Conservation (phyloP, 2,888 invertebrate species). For the Scaptomyza tumidula region DNA sequence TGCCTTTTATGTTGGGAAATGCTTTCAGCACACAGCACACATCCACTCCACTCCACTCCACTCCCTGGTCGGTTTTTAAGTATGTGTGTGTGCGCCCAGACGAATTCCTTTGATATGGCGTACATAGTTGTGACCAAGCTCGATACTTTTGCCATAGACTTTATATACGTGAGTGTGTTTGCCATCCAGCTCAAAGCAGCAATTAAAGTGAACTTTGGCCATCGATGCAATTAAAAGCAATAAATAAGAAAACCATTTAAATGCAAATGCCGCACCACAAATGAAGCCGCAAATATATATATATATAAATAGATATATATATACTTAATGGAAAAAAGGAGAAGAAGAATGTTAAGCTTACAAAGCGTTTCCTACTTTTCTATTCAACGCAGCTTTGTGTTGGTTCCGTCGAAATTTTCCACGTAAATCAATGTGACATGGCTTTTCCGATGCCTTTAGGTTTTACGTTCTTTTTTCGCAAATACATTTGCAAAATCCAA, state of each 20-base stretch:
- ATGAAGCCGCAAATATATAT: constrained; percentile 40
- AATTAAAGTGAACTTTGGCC: constrained; percentile 38
- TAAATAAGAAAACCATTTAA: constrained; percentile 68
- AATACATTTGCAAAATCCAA: constrained; percentile 32
- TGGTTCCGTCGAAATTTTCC: constrained; percentile 20
- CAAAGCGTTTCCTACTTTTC: constrained; percentile 22
- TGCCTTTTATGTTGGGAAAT: constrained; percentile 62
- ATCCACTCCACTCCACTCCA: neutral
- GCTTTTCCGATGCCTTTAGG: constrained; percentile 38
- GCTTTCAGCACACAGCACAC: constrained; percentile 35
- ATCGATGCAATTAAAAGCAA: constrained; percentile 61
- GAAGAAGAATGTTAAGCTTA: neutral
- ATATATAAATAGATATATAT: too few relatives aligned
- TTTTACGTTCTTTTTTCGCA: neutral
- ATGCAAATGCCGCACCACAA: constrained; percentile 58
- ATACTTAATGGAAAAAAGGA: too few relatives aligned
- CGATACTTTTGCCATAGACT: constrained; percentile 28
- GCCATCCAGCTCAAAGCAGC: constrained; percentile 48
- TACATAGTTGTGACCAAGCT: constrained; percentile 33
- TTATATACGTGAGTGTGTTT: constrained; percentile 4
- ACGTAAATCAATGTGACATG: constrained; percentile 78
- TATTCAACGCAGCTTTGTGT: constrained; percentile 25
- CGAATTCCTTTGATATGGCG: constrained; percentile 61
- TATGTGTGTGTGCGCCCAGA: constrained; percentile 11
- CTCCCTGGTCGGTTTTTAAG: neutral